phyloP scores from a whole-genome alignment of 2,888 invertebrate genomes.

The Lissonota sp. region DNA sequence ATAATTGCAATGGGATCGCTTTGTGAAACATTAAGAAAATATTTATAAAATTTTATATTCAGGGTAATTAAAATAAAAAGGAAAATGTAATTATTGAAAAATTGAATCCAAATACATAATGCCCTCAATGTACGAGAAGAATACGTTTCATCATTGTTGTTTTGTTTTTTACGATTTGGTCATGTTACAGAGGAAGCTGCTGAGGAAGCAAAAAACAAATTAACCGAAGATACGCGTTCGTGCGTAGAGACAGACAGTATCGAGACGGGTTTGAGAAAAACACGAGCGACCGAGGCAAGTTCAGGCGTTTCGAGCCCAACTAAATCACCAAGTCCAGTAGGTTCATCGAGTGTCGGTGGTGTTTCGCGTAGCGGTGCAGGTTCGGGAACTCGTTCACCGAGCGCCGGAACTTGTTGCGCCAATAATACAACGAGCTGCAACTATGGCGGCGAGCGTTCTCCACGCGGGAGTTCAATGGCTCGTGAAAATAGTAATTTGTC shows the following conservation, averaged over 20 bases:
- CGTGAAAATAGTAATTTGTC: slow-evolving; percentile 80
- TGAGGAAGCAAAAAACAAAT: slow-evolving; percentile 38
- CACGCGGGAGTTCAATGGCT: slow-evolving; percentile 75
- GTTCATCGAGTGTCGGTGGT: slow-evolving; percentile 59
- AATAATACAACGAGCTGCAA: slow-evolving; percentile 47
- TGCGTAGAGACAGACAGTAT: slow-evolving; percentile 84
- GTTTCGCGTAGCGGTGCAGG: neutral
- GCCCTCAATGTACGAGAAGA: neutral
- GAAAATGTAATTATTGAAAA: neutral
- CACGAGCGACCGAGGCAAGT: slow-evolving; percentile 80
- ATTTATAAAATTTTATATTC: neutral
- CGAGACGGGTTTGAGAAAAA: slow-evolving; percentile 89
- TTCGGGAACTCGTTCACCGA: slow-evolving; percentile 51
- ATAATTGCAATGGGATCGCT: too few species aligned
- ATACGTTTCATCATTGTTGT: neutral
- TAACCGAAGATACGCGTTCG: slow-evolving; percentile 73
- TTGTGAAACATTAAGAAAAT: too few species aligned
- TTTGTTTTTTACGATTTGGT: too few species aligned
- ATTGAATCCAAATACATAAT: neutral
- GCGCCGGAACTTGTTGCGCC: slow-evolving; percentile 46
- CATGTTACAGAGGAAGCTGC: slow-evolving; percentile 43
- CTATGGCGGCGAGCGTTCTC: slow-evolving; percentile 72
- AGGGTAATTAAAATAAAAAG: too few species aligned
- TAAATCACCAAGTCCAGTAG: slow-evolving; percentile 72
- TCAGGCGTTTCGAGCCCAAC: slow-evolving; percentile 76